These are phyloP conservation scores for Balaeniceps rex DNA, from an alignment of 2,113 vertebrate genomes.

Conservation along the genomic window DNA sequence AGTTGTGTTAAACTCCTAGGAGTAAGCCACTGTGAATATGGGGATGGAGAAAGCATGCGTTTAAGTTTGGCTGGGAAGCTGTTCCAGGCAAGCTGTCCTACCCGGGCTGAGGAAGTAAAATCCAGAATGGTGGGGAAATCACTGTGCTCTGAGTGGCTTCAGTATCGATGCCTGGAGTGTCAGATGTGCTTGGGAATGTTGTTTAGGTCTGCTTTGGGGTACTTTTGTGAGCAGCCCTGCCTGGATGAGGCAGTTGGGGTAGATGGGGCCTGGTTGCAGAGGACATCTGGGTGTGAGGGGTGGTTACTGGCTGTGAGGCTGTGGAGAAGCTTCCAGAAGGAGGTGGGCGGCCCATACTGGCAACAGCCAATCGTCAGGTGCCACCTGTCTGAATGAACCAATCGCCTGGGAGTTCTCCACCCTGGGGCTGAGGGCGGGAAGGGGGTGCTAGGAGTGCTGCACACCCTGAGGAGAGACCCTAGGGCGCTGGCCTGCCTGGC, in stretches of 20 bases:
- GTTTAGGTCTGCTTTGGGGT: no score
- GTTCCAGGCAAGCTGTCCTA: not conserved
- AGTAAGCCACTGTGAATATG: accelerated
- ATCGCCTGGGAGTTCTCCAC: not conserved
- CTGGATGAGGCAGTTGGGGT: no score
- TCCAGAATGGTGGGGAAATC: not conserved
- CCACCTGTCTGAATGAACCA: not conserved
- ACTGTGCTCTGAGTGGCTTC: accelerated
- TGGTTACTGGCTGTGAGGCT: not conserved
- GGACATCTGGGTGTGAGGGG: no score
- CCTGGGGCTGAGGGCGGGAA: not conserved
- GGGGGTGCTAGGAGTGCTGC: accelerated
- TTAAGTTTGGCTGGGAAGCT: not conserved
- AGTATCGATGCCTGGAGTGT: no score
- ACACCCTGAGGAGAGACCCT: not conserved
- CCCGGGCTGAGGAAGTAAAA: not conserved
- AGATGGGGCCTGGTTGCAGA: not conserved
- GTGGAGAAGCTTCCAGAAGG: not conserved
- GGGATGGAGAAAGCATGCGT: not conserved
- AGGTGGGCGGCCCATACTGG: accelerated
- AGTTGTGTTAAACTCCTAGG: not conserved
- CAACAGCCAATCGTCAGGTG: not conserved
- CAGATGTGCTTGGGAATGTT: no score
- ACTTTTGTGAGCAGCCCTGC: no score
- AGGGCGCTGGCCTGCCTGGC: no score